A percentile compares a stretch with the other conserved stretches of the same genome.
Conservation (phyloP, 1,140 invertebrate genomes). For the Scaptodrosophila lebanonensis region DNA sequence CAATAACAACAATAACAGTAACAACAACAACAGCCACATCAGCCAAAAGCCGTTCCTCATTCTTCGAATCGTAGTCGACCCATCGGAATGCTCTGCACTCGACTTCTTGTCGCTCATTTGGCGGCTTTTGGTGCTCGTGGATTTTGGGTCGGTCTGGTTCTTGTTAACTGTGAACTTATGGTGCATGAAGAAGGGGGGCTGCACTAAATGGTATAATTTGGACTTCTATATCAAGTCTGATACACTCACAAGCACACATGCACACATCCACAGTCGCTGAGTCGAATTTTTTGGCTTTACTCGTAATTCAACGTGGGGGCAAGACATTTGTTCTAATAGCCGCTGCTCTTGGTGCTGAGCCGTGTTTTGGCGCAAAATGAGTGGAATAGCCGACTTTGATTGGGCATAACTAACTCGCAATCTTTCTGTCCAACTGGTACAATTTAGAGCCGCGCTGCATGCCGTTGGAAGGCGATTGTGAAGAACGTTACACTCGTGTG, state of each 20-base stretch:
- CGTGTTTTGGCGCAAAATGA: slow-evolving; percentile 29
- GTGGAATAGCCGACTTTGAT: slow-evolving; percentile 57
- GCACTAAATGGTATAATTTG: slow-evolving; percentile 70
- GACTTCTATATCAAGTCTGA: slow-evolving; percentile 60
- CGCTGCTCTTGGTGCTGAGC: slow-evolving; percentile 21
- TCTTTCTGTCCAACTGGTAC: slow-evolving; percentile 61
- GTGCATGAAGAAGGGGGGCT: background rate
- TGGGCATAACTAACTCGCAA: slow-evolving; percentile 66
- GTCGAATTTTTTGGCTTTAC: background rate
- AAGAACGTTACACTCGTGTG: too few relatives aligned
- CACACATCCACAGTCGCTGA: slow-evolving; percentile 8
- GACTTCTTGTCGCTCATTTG: slow-evolving; percentile 68
- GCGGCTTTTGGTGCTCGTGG: slow-evolving; percentile 38
- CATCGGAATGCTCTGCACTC: slow-evolving; percentile 28
- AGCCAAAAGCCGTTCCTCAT: slow-evolving; percentile 28
- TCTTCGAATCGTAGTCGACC: slow-evolving; percentile 21
- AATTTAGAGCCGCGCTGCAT: slow-evolving; percentile 39
- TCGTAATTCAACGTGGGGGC: slow-evolving; percentile 35
- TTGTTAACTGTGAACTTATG: slow-evolving; percentile 42
- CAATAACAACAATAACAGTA: slow-evolving; percentile 8
- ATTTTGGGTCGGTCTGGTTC: slow-evolving; percentile 36
- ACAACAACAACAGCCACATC: slow-evolving; percentile 20
- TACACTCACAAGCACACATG: slow-evolving; percentile 22
- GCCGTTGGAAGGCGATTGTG: slow-evolving; percentile 37
- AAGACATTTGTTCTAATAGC: slow-evolving; percentile 44